Evolutionary conservation across 2,888 invertebrate genomes (phyloP), one percentile per base, ranked within the genome.

Genomic region (Aphrophora alni): DNA sequence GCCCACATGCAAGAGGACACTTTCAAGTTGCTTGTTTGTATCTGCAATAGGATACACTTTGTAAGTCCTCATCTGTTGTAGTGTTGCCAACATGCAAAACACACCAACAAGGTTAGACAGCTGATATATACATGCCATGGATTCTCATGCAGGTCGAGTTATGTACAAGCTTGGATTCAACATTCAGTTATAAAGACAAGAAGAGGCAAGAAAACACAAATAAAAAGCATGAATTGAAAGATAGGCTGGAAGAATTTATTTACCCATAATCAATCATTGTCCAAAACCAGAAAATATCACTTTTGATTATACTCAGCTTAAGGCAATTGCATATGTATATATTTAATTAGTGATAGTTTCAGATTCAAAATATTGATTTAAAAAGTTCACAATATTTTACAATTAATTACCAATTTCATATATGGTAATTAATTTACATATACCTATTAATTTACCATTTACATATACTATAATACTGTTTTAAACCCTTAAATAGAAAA

Each of bases 131-230:
- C 59, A 59, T 59, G 59, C 59, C 21, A 10, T 59, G 59, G 59
- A 59, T 74, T 59, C 72, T 74, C 78, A 79, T 79, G 78, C 78
- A 71, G 25, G 33, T n/a, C n/a, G n/a, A n/a, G n/a, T n/a, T n/a
- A n/a, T n/a, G n/a, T 28, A 68, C 78, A 78, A 78, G 78, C 78
- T 72, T 27, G 38, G 71, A 51, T 33, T 33, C 33, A 33, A 33
- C 33, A 33, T 33, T 33, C 33, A 33, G 33, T 33, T 33, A 59
- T 21, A n/a, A n/a, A 59, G 59, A 59, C 59, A n/a, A 59, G 21
- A 59, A 59, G 59, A 59, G 59, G 59, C 59, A 59, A 59, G 59
- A 21, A 59, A 21, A 59, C 21, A 59, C 59, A 59, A n/a, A n/a
- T n/a, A 21, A 2, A 21, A 59, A 59, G 59, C 59, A 59, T 21